Percentiles rank a stretch among this genome's conserved stretches.
These are phyloP conservation scores for Poeciliopsis presidionis DNA, from an alignment of 2,797 vertebrate genomes.

Conservation along the genomic window DNA sequence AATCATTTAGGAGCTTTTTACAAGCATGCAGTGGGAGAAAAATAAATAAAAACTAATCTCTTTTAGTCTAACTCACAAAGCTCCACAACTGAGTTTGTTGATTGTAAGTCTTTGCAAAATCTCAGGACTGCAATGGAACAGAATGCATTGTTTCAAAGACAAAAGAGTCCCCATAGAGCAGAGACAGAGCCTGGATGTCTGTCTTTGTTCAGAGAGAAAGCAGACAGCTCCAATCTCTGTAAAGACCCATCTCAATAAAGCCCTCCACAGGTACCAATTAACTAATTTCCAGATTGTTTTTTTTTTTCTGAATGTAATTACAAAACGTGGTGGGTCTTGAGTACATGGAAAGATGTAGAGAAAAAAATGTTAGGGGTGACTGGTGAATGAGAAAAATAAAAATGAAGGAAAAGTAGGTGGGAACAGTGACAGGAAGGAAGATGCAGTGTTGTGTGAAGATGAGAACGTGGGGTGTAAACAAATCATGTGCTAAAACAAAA, in stretches of 20 bases:
- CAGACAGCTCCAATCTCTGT: slow-evolving; percentile 54
- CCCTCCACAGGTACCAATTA: slow-evolving; percentile 43
- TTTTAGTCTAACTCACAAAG: slow-evolving; percentile 6
- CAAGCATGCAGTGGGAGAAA: neutral
- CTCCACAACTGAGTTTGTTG: slow-evolving; percentile 47
- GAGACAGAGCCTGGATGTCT: slow-evolving; percentile 40
- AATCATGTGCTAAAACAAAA: slow-evolving; percentile 30
- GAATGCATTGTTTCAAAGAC: slow-evolving; percentile 60
- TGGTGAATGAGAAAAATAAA: slow-evolving; percentile 33
- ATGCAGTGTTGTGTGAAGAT: slow-evolving; percentile 22
- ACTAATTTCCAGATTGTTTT: slow-evolving; percentile 48
- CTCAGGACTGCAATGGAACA: slow-evolving; percentile 48
- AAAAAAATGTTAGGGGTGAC: slow-evolving; percentile 26
- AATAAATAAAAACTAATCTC: neutral
- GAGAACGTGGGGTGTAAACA: slow-evolving; percentile 4
- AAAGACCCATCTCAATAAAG: slow-evolving; percentile 61
- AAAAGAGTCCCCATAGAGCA: slow-evolving; percentile 51
- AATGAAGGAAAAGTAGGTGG: slow-evolving; percentile 34
- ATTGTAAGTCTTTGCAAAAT: slow-evolving; percentile 57
- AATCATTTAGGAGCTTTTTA: neutral
- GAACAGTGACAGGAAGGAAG: slow-evolving; percentile 16
- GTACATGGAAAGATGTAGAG: slow-evolving; percentile 38
- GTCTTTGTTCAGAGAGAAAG: slow-evolving; percentile 41
- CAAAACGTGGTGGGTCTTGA: slow-evolving; percentile 27
- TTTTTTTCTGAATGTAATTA: slow-evolving; percentile 47